Base-by-base conservation (phyloP, 1,140 invertebrate species). In the Lerema accius region DNA sequence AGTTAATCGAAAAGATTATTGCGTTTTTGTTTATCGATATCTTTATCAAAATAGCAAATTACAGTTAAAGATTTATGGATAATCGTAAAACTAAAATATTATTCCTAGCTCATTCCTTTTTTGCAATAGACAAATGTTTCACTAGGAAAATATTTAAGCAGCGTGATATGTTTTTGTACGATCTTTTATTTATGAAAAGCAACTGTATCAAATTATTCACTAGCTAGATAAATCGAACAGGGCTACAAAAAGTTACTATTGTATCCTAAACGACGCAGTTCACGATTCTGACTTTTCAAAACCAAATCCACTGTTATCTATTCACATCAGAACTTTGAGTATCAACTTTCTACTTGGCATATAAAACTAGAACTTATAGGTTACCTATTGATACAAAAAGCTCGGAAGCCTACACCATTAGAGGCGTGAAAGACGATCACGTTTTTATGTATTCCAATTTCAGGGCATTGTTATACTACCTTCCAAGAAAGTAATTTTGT, bases 231-330 rank as follows among this genome's bases (percentile, higher is more conserved):
- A 50, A 50, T 50, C 48, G 48, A 37, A 37, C 32, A 50, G 6
- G 28, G 10, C 28, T 28, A 35, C 46, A 49, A 50, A 37, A 50
- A 50, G 15, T 14, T 7, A 32, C 6, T 9, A 37, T 37, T 50
- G 48, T 50, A 10, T 50, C 28, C 28, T 50, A 50, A 19, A 50
- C 19, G 23, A 26, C 46, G 23, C 45, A 49, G 11, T 28, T 49
- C 46, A 49, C 46, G 46, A 49, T 32, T 49, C 26, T 13, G 26
- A 50, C 14, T 50, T 50, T 35, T 37, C 48, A 37, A 48, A 48
- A 35, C 48, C 14, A 37, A 37, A 32, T 32, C 28, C 9, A 32
- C 28, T 32, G 7, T 6, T 32, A 32, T 32, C 4, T 32, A 32
- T 32, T 32, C 28, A 32, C 4, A 9, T 32, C 3, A 32, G 7